Evolutionary conservation across 2,797 vertebrate species (phyloP).

Genomic region (Falco berigora): DNA sequence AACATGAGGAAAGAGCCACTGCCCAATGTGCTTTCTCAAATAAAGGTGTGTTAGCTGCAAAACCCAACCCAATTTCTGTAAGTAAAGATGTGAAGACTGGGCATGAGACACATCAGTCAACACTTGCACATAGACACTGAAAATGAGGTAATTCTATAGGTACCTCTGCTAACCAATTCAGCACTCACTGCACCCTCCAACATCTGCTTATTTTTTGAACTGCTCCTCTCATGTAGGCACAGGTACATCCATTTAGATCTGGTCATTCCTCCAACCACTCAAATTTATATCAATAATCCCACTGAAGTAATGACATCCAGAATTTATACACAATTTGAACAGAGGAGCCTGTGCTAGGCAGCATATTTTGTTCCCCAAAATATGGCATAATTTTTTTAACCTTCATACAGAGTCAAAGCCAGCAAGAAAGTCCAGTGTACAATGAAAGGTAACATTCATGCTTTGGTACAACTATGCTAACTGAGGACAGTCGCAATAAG

Average conservation of each 20-base stretch:
- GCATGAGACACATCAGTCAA: background rate
- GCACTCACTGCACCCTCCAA: background rate
- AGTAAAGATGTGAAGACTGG: background rate
- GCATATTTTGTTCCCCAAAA: background rate
- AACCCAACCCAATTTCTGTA: background rate
- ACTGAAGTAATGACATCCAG: background rate
- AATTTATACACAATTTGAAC: background rate
- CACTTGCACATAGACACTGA: background rate
- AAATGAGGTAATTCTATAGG: background rate
- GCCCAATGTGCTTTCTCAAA: background rate
- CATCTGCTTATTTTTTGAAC: background rate
- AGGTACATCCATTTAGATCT: background rate
- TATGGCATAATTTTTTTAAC: background rate
- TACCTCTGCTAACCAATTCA: background rate
- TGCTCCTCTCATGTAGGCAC: background rate
- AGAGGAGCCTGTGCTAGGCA: background rate
- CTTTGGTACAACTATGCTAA: background rate
- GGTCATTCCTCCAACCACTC: background rate
- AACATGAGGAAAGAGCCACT: background rate
- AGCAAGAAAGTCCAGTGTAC: background rate
- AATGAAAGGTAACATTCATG: background rate
- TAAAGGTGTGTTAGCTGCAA: background rate
- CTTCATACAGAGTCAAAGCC: background rate
- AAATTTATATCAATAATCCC: background rate
- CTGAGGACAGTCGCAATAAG: background rate